These are phyloP conservation scores for Holocentrus rufus DNA, from an alignment of 2,797 vertebrate species.

Conservation along the genomic window DNA sequence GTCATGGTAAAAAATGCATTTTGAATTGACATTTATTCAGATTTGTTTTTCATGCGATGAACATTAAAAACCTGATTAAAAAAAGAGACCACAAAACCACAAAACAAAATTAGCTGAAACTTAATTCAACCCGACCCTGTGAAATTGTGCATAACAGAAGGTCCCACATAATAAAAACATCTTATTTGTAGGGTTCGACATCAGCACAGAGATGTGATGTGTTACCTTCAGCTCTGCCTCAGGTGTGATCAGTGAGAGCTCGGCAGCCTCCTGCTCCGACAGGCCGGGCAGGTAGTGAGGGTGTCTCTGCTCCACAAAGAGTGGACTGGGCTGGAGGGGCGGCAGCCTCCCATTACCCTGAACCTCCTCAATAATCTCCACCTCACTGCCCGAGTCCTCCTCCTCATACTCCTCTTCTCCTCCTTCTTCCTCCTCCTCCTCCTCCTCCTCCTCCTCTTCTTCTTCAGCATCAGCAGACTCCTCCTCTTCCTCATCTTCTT, in stretches of 20 bases:
- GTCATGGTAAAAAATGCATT: too few relatives aligned
- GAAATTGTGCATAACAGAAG: neutral
- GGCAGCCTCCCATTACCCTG: constrained; percentile 77
- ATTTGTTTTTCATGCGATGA: too few relatives aligned
- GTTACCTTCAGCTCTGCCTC: constrained; percentile 73
- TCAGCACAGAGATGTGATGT: neutral
- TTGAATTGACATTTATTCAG: too few relatives aligned
- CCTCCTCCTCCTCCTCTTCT: constrained; percentile 21
- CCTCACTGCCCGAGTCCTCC: constrained; percentile 81
- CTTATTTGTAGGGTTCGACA: too few relatives aligned
- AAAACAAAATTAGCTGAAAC: neutral
- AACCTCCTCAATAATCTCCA: constrained; percentile 83
- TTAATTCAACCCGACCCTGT: neutral
- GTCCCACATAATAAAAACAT: too few relatives aligned
- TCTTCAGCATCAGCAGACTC: constrained; percentile 52
- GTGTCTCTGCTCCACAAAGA: constrained; percentile 64
- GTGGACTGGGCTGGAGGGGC: constrained; percentile 62
- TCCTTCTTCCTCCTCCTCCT: constrained; percentile 16
- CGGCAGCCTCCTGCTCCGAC: constrained; percentile 72
- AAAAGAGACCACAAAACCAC: too few relatives aligned
- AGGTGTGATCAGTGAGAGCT: constrained; percentile 72
- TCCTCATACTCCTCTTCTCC: constrained; percentile 69
- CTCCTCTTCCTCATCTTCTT: constrained; percentile 57
- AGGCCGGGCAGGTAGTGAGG: constrained; percentile 67
- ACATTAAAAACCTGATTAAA: neutral